Evolutionary conservation across 2,113 vertebrate species (phyloP), one percentile per base, ranked within the genome.

Genomic region (Chaetops frenatus): DNA sequence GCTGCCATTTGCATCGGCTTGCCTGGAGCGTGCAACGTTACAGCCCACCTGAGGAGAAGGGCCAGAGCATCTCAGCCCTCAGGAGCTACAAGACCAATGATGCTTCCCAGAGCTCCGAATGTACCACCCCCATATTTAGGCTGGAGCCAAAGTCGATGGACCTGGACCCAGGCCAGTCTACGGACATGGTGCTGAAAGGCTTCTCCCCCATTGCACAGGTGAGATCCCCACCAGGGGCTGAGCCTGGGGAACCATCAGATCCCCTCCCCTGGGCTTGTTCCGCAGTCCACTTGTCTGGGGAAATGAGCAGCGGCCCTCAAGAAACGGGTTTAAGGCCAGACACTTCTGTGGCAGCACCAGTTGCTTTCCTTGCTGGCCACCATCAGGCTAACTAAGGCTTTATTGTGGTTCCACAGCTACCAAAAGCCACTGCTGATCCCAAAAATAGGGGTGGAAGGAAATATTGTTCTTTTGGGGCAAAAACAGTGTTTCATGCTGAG

Each of bases 191-290:
- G 23, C 96, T 99, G 28, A 97, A 97, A 80, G 98, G 98, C 40
- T 98, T 86, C 60, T 98, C 98, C 53, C 73, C 95, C 47, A 89
- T 38, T 11, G 96, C 98, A 3, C 98, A 98, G 98, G 99, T 99
- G 96, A 97, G 90, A 12, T 60, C 51, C 5, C 44, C 19, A 15
- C 8, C 4, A 2, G n/a, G 40, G 27, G 47, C 81, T 69, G 36
- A 66, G 11, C 74, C 74, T 74, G 21, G 33, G 25, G 8, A 45
- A 7, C 61, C 53, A 48, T 48, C 58, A 50, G 86, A 35, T 88
- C 44, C 45, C 67, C 36, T 31, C 67, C 47, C 1, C 61, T 48
- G 84, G 33, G 7, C 85, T 69, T 91, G 69, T 88, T 84, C 82
- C 24, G 27, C 56, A 38, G 50, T 31, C 40, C 47, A 60, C 83